phyloP scores from a whole-genome alignment of 2,113 vertebrate genomes.

The Seriola quinqueradiata region DNA sequence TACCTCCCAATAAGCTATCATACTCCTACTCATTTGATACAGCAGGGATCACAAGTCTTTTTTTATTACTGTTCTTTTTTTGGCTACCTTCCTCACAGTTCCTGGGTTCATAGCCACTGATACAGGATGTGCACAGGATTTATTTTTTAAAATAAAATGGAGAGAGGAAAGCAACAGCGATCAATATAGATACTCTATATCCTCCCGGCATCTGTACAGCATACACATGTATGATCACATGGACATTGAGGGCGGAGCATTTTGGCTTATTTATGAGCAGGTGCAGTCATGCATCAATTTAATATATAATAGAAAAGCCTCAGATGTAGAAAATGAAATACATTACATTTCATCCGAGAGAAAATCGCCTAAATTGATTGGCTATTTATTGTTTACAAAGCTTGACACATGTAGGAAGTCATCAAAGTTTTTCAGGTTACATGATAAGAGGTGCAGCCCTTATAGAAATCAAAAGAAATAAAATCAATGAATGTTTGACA shows the following conservation, averaged over 20 bases:
- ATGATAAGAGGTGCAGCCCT: neutral
- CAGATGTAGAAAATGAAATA: neutral
- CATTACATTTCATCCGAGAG: neutral
- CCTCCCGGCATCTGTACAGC: neutral
- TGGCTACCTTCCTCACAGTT: conserved; percentile 26
- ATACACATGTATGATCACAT: conserved; percentile 15
- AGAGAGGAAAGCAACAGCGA: conserved; percentile 21
- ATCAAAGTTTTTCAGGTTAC: neutral
- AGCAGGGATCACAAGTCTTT: conserved; percentile 37
- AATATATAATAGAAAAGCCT: neutral
- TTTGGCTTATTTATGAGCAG: conserved; percentile 26
- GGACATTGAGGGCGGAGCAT: neutral
- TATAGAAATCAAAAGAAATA: no score
- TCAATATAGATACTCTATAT: conserved; percentile 49
- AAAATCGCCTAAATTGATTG: neutral
- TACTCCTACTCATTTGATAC: conserved; percentile 59
- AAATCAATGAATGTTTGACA: neutral
- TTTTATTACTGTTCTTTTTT: conserved; percentile 45
- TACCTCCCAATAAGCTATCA: conserved; percentile 63
- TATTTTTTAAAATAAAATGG: conserved; percentile 59
- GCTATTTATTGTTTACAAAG: neutral
- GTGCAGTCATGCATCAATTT: neutral
- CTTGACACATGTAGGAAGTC: neutral
- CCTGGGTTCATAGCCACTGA: conserved; percentile 15
- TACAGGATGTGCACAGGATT: conserved; percentile 39